Percentiles rank a stretch among this genome's conserved stretches.
phyloP scores from a whole-genome alignment of 2,797 vertebrate genomes.

The Muscicapa comitata region DNA sequence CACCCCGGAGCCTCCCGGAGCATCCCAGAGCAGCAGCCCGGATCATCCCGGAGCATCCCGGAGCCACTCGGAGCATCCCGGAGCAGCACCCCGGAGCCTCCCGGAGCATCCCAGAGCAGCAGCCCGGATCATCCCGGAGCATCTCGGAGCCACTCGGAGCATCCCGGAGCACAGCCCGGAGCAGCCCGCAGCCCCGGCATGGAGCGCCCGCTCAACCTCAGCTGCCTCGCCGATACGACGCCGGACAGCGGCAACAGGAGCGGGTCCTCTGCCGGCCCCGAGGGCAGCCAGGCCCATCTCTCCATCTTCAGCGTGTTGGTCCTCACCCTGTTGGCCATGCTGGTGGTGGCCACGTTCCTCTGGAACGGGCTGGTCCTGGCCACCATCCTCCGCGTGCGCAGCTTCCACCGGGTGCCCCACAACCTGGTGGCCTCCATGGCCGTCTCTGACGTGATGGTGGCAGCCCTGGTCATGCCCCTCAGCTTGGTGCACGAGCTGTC shows the following conservation, averaged over 20 bases:
- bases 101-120: too few species aligned
- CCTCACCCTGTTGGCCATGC: constrained; percentile 85
- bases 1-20: too few species aligned
- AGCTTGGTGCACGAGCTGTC: constrained; percentile 90
- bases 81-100: too few species aligned
- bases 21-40: neutral
- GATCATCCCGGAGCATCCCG: neutral
- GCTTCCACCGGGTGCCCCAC: constrained; percentile 94
- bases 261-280: constrained; percentile 63
- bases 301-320: constrained; percentile 88
- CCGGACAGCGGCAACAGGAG: constrained; percentile 61
- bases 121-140: too few species aligned
- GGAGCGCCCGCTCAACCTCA: constrained; percentile 62
- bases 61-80: neutral
- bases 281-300: constrained; percentile 60
- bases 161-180: neutral
- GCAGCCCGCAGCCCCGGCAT: neutral
- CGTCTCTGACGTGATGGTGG: constrained; percentile 93
- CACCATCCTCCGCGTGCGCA: constrained; percentile 91
- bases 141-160: too few species aligned
- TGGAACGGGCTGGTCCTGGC: constrained; percentile 95
- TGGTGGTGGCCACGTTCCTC: constrained; percentile 89
- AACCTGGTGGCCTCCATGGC: constrained; percentile 98
- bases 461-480: constrained; percentile 93
- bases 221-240: neutral